phyloP scores from a whole-genome alignment of 1,140 invertebrate genomes.

The Cydia strobilella region DNA sequence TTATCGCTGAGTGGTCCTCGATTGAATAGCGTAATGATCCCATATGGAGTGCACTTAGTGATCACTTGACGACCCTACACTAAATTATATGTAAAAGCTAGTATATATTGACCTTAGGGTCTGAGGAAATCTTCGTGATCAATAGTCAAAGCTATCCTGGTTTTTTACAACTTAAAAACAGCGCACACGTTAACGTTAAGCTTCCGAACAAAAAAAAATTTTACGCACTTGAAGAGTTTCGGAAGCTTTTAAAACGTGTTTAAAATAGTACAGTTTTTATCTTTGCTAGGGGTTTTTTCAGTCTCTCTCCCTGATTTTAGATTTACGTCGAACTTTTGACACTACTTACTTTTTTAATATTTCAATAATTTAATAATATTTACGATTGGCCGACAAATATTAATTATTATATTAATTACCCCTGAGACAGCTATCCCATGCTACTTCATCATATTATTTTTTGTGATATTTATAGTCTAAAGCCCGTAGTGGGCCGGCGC shows the following conservation, averaged over 20 bases:
- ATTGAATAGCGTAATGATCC: constrained; percentile 27
- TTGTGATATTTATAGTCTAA: constrained; percentile 12
- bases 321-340: neutral
- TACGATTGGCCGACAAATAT: constrained; percentile 20
- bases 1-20: constrained; percentile 24
- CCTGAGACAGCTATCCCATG: constrained; percentile 14
- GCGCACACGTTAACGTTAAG: neutral
- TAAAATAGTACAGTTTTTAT: constrained; percentile 4
- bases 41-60: constrained; percentile 18
- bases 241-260: constrained; percentile 28
- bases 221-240: constrained; percentile 12
- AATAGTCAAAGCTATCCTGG: neutral
- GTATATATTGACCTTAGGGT: neutral
- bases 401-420: constrained; percentile 28
- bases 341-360: neutral
- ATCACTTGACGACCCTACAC: constrained; percentile 18
- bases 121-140: neutral
- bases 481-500: constrained; percentile 44
- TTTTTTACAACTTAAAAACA: neutral
- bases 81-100: neutral
- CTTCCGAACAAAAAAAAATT: neutral
- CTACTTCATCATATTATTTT: constrained; percentile 20
- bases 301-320: neutral
- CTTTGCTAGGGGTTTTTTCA: neutral
- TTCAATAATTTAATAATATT: neutral